A percentile compares a stretch with the other conserved stretches of the same genome.
phyloP scores from a whole-genome alignment of 64 coral and sea anemone genomes.

The Astreopora myriophthalma region DNA sequence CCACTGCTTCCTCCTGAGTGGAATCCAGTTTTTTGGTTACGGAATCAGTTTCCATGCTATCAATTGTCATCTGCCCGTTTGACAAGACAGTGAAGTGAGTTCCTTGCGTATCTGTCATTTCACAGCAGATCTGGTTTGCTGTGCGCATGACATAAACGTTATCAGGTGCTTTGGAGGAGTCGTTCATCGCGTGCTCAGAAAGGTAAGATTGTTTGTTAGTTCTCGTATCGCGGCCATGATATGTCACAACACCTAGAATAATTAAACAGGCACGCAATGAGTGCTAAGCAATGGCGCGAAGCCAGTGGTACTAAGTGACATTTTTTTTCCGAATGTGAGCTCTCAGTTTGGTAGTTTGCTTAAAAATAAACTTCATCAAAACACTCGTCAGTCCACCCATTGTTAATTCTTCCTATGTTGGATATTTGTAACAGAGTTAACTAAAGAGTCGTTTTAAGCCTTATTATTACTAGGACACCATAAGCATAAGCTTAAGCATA shows the following conservation, averaged over 20 bases:
- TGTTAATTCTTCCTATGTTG: not conserved
- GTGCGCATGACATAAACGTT: slow-evolving; percentile 89
- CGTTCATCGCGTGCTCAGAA: slow-evolving; percentile 8
- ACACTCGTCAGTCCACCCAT: not conserved
- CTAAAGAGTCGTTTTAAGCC: not conserved
- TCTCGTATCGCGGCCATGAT: slow-evolving; percentile 8
- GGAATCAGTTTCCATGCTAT: not conserved
- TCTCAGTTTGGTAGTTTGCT: too few relatives aligned
- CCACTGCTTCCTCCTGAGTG: not conserved
- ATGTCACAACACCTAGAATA: slow-evolving; percentile 74
- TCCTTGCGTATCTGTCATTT: slow-evolving; percentile 71
- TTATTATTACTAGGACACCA: not conserved
- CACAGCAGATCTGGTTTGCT: slow-evolving; percentile 81
- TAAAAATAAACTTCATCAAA: not conserved
- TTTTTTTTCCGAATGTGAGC: not conserved
- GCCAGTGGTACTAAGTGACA: not conserved
- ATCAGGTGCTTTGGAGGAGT: not conserved
- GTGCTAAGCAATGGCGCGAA: not conserved
- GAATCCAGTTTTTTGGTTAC: not conserved
- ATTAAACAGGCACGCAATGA: not conserved
- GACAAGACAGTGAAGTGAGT: slow-evolving; percentile 74
- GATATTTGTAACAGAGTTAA: not conserved
- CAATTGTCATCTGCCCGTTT: slow-evolving; percentile 68
- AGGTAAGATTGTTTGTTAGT: not conserved
- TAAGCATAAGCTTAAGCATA: not conserved